Conservation (phyloP, 2,113 vertebrate species). For the Nibea albiflora region DNA sequence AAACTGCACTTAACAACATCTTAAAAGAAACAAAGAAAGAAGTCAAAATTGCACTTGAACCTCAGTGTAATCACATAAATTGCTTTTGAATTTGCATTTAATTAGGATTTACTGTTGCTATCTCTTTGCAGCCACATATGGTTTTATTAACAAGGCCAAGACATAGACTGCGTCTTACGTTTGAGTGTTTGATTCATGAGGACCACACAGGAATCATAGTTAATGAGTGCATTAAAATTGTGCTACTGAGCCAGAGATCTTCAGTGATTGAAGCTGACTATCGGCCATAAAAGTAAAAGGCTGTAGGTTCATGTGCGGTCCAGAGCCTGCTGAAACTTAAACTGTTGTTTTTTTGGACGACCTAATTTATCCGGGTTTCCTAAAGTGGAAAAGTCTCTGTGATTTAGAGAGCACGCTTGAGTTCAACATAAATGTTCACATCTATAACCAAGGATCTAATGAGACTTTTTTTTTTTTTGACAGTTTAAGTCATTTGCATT, state of each 20-base stretch:
- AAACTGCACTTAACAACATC: constrained; percentile 35
- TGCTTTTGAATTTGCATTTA: constrained; percentile 24
- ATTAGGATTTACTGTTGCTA: constrained; percentile 29
- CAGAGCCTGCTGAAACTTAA: constrained; percentile 7
- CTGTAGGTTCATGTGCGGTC: neutral
- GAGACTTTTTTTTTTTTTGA: neutral
- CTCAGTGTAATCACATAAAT: constrained; percentile 5
- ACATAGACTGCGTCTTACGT: neutral
- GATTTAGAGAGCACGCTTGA: neutral
- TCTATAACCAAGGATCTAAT: constrained; percentile 2
- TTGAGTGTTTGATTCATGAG: constrained; percentile 45
- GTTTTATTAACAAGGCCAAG: constrained; percentile 22
- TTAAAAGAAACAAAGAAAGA: constrained; percentile 33
- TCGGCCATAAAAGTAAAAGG: neutral
- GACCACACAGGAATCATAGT: constrained; percentile 38
- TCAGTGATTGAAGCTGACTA: neutral
- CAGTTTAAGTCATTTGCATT: constrained; percentile 29
- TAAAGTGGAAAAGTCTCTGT: neutral
- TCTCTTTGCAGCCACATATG: constrained; percentile 20
- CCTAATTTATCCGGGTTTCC: constrained; percentile 4
- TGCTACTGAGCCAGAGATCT: constrained; percentile 1
- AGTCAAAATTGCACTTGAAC: neutral
- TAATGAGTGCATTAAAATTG: neutral
- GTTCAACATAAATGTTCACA: neutral
- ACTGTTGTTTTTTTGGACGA: neutral